Evolutionary conservation across 2,113 vertebrate species (phyloP).

Genomic region (Alethe castanea): DNA sequence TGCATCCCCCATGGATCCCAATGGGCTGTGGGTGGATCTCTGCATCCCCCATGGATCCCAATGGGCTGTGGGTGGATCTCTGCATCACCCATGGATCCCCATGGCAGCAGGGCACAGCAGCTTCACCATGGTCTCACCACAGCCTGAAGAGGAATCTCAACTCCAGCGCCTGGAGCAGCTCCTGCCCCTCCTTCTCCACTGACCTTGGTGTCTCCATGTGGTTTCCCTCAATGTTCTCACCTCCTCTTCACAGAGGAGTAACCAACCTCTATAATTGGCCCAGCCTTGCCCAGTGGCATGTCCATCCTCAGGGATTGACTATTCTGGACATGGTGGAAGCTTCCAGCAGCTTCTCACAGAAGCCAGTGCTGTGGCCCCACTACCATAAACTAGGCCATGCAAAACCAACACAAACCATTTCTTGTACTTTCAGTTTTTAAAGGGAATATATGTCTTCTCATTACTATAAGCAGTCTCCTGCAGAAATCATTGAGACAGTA

Average conservation of each 20-base stretch:
- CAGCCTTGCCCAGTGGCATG: neutral
- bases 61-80: too few relatives aligned
- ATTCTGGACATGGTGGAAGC: neutral
- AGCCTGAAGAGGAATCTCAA: too few relatives aligned
- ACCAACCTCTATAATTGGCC: fast-evolving
- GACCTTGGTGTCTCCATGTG: neutral
- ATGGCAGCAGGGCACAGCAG: too few relatives aligned
- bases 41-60: too few relatives aligned
- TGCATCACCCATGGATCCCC: too few relatives aligned
- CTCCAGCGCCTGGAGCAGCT: fast-evolving
- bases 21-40: too few relatives aligned
- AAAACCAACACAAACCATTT: neutral
- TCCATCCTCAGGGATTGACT: neutral
- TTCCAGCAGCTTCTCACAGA: neutral
- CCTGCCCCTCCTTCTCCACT: neutral
- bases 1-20: too few relatives aligned
- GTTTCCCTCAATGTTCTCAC: too few relatives aligned
- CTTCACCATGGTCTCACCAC: too few relatives aligned
- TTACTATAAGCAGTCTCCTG: neutral
- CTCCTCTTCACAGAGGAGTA: neutral
- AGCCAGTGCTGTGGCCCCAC: neutral
- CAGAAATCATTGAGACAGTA: neutral
- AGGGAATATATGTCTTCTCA: neutral
- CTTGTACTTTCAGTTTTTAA: neutral
- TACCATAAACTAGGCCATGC: neutral